Evolutionary conservation across 1,140 invertebrate species (phyloP).

Genomic region (Tetramorium alpestre): DNA sequence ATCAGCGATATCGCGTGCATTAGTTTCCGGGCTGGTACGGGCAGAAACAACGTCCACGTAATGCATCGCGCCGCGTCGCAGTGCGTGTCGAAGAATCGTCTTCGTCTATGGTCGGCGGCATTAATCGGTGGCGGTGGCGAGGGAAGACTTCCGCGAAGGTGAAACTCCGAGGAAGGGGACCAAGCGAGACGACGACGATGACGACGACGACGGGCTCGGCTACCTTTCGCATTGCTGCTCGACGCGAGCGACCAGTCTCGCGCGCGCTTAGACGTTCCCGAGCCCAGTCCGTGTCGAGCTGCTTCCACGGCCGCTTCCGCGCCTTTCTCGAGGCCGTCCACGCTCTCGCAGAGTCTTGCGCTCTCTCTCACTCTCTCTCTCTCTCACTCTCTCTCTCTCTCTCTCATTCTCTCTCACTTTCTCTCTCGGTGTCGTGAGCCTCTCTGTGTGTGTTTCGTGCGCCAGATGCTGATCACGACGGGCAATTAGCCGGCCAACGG

Average conservation of each 20-base stretch:
- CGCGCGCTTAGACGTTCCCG: constrained; percentile 58
- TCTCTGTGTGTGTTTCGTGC: not conserved
- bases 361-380: no score
- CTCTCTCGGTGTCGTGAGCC: no score
- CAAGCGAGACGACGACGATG: constrained; percentile 38
- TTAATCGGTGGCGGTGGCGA: constrained; percentile 42
- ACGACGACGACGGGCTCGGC: not conserved
- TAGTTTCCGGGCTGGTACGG: constrained; percentile 23
- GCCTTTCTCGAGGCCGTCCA: not conserved
- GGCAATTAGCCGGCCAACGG: constrained; percentile 8
- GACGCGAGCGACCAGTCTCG: constrained; percentile 51
- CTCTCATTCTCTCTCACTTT: no score
- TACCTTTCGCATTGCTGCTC: constrained; percentile 63
- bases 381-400: no score
- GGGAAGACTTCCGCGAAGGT: constrained; percentile 68
- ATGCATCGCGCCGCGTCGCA: constrained; percentile 26
- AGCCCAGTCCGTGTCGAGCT: constrained; percentile 36
- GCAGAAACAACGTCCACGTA: constrained; percentile 30
- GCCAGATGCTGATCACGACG: not conserved
- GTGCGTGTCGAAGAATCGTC: constrained; percentile 54
- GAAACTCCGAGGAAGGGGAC: constrained; percentile 69
- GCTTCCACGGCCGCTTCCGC: not conserved
- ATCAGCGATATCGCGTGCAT: constrained; percentile 6
- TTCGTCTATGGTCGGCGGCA: constrained; percentile 38
- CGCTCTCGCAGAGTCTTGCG: not conserved